Evolutionary conservation across 2,888 invertebrate species (phyloP), one percentile per base, ranked within the genome.

Genomic region (Lasioglossum calceatum): DNA sequence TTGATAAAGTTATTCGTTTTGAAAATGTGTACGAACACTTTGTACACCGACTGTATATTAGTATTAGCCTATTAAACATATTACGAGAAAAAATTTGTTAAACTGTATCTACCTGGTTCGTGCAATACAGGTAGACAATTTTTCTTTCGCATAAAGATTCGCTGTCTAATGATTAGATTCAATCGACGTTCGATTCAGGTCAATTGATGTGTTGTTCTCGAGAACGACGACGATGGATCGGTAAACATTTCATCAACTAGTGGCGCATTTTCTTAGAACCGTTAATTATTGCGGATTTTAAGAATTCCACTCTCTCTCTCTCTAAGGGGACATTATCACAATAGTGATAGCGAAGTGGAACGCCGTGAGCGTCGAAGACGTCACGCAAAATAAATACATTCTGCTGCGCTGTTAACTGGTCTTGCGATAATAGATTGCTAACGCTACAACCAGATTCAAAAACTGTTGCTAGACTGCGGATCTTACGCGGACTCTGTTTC

Each of bases 361-460:
- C 71, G n/a, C 27, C 16, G 14, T n/a, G 36, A 44, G 27, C 58
- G 32, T 44, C 47, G 16, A 12, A 54, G 42, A 72, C 36, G 58
- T 73, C 27, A 73, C 23, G 64, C n/a, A 67, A 58, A 79, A 79
- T 77, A 47, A 85, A 79, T 79, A 84, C 32, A 67, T 64, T 50
- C 10, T 47, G 4, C 4, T 71, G 4, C 50, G 50, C 61, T 44
- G 71, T 76, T 27, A 36, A 79, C 19, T 72, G 36, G 42, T 36
- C 36, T 1, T 58, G 7, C 16, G 42, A 80, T 80, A 61, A 64
- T 73, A 74, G 74, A 78, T 23, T 36, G 71, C 14, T 27, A 50
- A 14, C 44, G 70, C 4, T 19, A 10, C 8, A 12, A 39, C 4
- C 19, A 42, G 23, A 12, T 70, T 23, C 10, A 42, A 4, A 39